Evolutionary conservation across 2,113 vertebrate species (phyloP).

Genomic region (Toxotes chatareus): DNA sequence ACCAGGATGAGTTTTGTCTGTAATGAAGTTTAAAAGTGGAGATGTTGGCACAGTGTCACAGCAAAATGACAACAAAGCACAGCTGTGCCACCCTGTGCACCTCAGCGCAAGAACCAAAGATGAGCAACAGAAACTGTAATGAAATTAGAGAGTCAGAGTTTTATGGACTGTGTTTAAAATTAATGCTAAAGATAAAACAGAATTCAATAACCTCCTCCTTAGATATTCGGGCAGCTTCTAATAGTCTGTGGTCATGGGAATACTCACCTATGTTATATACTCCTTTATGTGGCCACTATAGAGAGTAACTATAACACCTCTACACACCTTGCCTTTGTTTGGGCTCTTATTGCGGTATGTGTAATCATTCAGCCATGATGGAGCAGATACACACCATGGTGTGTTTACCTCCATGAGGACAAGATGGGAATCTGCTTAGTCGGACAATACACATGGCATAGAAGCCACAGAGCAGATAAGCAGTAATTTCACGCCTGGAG

Average conservation of each 20-base stretch:
- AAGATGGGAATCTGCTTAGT: conserved; percentile 63
- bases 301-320: conserved; percentile 2
- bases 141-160: no score
- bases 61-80: no score
- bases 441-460: conserved; percentile 44
- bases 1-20: no score
- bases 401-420: conserved; percentile 30
- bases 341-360: conserved; percentile 7
- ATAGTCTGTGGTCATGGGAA: neutral
- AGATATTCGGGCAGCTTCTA: neutral
- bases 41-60: no score
- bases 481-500: conserved; percentile 70
- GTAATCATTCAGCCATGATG: conserved; percentile 48
- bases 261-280: neutral
- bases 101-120: no score
- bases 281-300: neutral
- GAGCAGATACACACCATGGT: neutral
- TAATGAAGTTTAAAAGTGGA: no score
- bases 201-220: no score
- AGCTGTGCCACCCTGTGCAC: no score
- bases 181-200: no score
- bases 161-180: no score
- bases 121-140: no score
- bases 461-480: conserved; percentile 51
- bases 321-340: conserved; percentile 25